Evolutionary conservation across 2,888 invertebrate genomes (phyloP).

Genomic region (Phlogophora meticulosa): DNA sequence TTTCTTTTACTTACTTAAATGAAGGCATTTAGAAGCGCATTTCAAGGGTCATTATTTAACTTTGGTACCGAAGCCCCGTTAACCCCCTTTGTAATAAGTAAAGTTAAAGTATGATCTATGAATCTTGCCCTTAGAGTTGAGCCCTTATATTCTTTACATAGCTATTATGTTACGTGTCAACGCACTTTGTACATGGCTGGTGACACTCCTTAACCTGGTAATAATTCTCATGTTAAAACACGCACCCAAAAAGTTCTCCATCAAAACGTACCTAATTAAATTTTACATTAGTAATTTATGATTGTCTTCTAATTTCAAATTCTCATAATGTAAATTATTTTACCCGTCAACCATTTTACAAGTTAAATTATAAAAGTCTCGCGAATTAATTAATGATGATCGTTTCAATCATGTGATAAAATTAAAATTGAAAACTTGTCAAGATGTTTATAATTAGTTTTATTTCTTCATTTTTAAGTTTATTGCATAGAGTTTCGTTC

Average conservation of each 20-base stretch:
- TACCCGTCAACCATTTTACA: conserved; percentile 3
- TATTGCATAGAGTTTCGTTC: conserved; percentile 19
- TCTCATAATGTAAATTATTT: conserved; percentile 15
- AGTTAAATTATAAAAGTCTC: conserved; percentile 31
- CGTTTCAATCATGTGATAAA: not conserved
- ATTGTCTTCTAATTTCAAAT: conserved; percentile 27
- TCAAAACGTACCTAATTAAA: conserved; percentile 37
- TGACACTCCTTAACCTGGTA: conserved; percentile 32
- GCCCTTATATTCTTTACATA: conserved; percentile 11
- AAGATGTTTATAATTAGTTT: not conserved
- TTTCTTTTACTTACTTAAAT: too few relatives aligned
- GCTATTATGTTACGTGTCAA: conserved; percentile 33
- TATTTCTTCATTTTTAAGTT: too few relatives aligned
- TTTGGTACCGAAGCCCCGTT: too few relatives aligned
- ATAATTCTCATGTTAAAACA: conserved; percentile 12
- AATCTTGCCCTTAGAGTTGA: conserved; percentile 19
- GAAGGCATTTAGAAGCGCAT: too few relatives aligned
- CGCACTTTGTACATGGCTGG: conserved; percentile 31
- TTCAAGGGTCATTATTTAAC: too few relatives aligned
- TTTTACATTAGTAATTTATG: conserved; percentile 23
- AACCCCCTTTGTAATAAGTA: too few relatives aligned
- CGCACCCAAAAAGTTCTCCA: conserved; percentile 33
- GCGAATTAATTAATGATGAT: conserved; percentile 13
- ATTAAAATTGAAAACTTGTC: not conserved
- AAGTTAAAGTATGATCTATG: not conserved